Percentiles rank a stretch among this genome's conserved stretches.
phyloP scores from a whole-genome alignment of 2,113 vertebrate genomes.

The Pristiophorus japonicus region DNA sequence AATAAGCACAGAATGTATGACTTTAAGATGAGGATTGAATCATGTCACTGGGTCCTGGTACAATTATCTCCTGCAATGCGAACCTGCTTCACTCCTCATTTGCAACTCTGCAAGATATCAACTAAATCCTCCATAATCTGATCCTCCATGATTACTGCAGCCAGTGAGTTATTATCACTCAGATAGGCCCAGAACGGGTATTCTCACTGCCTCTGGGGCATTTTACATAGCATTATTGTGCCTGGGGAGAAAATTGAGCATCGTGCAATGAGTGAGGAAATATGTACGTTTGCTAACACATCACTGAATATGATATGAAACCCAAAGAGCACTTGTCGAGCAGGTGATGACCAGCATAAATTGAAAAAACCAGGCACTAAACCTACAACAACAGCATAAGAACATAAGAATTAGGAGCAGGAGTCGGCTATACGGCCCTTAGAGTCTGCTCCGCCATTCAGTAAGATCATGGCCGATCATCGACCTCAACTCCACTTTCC shows the following conservation, averaged over 20 bases:
- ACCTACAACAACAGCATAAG: not conserved
- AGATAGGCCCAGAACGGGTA: not conserved
- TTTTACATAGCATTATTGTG: not conserved
- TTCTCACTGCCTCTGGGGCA: not conserved
- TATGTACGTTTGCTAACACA: not conserved
- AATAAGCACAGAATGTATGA: not conserved
- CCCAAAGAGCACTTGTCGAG: not conserved
- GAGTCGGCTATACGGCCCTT: too few species aligned
- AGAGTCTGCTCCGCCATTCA: too few species aligned
- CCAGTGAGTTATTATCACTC: not conserved
- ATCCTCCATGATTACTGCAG: too few species aligned
- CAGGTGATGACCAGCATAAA: not conserved
- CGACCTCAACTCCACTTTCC: too few species aligned
- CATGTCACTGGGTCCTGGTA: not conserved
- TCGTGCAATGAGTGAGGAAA: not conserved
- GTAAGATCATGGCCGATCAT: too few species aligned
- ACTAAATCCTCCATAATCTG: not conserved
- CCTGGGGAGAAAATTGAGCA: not conserved
- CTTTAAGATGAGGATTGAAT: not conserved
- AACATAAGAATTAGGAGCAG: too few species aligned
- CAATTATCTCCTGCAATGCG: not conserved
- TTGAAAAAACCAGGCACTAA: too few species aligned
- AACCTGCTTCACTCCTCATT: not conserved
- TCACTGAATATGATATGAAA: not conserved
- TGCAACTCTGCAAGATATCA: not conserved